Conservation (phyloP, 1,140 invertebrate genomes). For the Drosophila pruinosa region DNA sequence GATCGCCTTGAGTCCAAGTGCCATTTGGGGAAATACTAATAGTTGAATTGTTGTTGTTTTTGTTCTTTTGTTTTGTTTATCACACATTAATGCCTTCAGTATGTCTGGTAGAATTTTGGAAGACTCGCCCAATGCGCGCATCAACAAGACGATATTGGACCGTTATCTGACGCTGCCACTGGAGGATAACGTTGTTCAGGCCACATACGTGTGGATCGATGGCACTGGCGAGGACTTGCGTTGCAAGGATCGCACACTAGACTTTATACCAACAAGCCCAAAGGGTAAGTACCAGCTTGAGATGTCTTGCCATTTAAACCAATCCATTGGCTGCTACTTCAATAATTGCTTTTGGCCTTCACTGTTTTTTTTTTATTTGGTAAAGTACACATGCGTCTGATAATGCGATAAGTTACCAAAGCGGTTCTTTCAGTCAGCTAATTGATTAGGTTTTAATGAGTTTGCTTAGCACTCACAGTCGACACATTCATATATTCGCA, state of each 20-base stretch:
- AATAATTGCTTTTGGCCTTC: too few relatives aligned
- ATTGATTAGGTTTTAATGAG: conserved; percentile 66
- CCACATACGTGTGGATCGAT: conserved; percentile 95
- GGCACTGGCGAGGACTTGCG: conserved; percentile 92
- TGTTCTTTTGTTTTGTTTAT: neutral
- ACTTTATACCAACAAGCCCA: conserved; percentile 87
- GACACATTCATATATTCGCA: conserved; percentile 11
- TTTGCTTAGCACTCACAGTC: conserved; percentile 14
- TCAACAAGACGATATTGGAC: conserved; percentile 87
- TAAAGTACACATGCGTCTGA: conserved; percentile 45
- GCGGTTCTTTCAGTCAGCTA: conserved; percentile 38
- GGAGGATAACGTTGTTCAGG: conserved; percentile 88
- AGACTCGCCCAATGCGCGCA: conserved; percentile 84
- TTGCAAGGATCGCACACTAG: conserved; percentile 91
- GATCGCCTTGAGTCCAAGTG: neutral
- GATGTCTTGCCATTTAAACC: too few relatives aligned
- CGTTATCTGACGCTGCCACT: conserved; percentile 89
- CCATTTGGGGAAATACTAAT: conserved; percentile 4
- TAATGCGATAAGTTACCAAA: conserved; percentile 55
- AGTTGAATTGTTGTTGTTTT: neutral
- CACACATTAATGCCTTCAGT: conserved; percentile 39
- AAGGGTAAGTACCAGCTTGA: conserved; percentile 84
- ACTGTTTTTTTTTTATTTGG: too few relatives aligned
- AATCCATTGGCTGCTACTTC: too few relatives aligned
- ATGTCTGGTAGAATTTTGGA: conserved; percentile 81